These are phyloP conservation scores for Laodelphax striatellus DNA, from an alignment of 1,140 invertebrate species.

Conservation along the genomic window DNA sequence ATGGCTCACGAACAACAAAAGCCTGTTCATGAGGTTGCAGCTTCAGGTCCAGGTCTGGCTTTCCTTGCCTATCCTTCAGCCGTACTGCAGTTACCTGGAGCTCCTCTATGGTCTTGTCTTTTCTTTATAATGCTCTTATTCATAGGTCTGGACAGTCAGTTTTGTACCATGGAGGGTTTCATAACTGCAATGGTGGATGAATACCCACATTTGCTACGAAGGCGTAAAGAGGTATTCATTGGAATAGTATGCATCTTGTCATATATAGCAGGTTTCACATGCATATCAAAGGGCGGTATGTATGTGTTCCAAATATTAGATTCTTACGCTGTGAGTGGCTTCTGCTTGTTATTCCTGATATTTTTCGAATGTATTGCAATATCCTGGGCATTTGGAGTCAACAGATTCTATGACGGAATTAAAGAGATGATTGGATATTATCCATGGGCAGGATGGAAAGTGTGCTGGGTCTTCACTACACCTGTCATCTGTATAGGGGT, in stretches of 20 bases:
- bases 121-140: conserved; percentile 98
- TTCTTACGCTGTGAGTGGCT: conserved; percentile 94
- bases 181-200: conserved; percentile 94
- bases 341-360: conserved; percentile 90
- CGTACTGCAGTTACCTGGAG: conserved; percentile 88
- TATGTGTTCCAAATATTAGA: conserved; percentile 98
- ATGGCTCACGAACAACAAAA: conserved; percentile 92
- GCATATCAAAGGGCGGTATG: conserved; percentile 95
- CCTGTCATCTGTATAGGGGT: conserved; percentile 89
- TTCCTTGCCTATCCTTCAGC: conserved; percentile 97
- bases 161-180: conserved; percentile 97
- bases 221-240: conserved; percentile 86
- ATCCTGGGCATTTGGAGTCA: conserved; percentile 94
- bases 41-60: conserved; percentile 87
- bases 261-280: conserved; percentile 81
- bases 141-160: conserved; percentile 89
- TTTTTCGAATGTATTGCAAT: conserved; percentile 98
- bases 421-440: conserved; percentile 99
- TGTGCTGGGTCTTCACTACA: conserved; percentile 90
- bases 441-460: conserved; percentile 92
- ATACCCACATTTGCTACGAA: conserved; percentile 76
- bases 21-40: conserved; percentile 83
- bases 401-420: conserved; percentile 93
- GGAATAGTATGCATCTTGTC: conserved; percentile 82
- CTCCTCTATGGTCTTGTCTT: conserved; percentile 89